phyloP scores from a whole-genome alignment of 2,888 invertebrate genomes.

The Drepana falcataria region DNA sequence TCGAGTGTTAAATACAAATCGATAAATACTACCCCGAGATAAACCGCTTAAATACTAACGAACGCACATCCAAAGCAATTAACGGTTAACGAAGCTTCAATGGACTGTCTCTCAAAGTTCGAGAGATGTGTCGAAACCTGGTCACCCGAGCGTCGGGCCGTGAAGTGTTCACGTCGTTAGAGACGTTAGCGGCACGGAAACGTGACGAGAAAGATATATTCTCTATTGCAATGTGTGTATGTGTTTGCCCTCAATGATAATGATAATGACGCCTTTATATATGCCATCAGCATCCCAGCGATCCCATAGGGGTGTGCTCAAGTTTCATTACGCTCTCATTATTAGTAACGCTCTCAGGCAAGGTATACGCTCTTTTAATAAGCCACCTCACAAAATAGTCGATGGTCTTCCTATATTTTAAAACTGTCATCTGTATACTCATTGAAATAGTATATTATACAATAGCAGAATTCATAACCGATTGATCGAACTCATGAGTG shows the following conservation, averaged over 20 bases:
- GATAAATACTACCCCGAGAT: too few relatives aligned
- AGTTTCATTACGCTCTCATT: too few relatives aligned
- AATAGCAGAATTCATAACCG: too few relatives aligned
- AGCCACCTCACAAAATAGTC: too few relatives aligned
- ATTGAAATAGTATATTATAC: too few relatives aligned
- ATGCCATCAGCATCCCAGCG: background rate
- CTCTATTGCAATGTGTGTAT: slow-evolving; percentile 9
- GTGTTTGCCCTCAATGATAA: slow-evolving; percentile 5
- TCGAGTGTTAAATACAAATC: too few relatives aligned
- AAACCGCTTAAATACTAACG: background rate
- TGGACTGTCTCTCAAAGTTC: background rate
- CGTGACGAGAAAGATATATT: slow-evolving; percentile 34
- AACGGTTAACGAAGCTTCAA: background rate
- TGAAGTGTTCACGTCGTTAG: slow-evolving; percentile 53
- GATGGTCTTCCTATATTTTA: too few relatives aligned
- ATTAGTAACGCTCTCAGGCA: too few relatives aligned
- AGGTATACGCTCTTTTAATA: too few relatives aligned
- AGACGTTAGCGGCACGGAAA: slow-evolving; percentile 38
- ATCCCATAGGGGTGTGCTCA: background rate
- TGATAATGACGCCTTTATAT: slow-evolving; percentile 8
- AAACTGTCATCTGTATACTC: too few relatives aligned
- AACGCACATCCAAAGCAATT: background rate
- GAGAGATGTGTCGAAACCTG: slow-evolving; percentile 1
- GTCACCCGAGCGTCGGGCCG: slow-evolving; percentile 19
- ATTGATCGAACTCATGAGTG: too few relatives aligned